Evolutionary conservation across 2,888 invertebrate species (phyloP).

Genomic region (Perizoma flavofasciatum): DNA sequence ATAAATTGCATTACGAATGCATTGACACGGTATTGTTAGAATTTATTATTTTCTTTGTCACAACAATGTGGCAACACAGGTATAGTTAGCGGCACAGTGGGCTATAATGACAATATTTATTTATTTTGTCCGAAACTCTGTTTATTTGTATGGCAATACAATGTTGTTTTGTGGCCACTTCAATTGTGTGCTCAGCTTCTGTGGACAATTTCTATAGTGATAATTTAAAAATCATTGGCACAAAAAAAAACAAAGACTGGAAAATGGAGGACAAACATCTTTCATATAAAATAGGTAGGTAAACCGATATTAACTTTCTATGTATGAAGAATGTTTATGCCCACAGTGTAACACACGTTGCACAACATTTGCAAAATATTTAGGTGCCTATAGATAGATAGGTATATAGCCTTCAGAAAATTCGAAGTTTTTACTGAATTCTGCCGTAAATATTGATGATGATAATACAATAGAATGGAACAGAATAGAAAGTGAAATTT

Average conservation of each 20-base stretch:
- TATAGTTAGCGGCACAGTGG: constrained; percentile 57
- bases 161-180: constrained; percentile 56
- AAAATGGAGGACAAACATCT: background rate
- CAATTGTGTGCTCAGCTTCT: constrained; percentile 47
- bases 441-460: too few species aligned
- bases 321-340: too few species aligned
- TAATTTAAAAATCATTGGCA: constrained; percentile 29
- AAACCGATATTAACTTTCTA: too few species aligned
- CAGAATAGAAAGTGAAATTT: too few species aligned
- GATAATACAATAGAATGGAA: too few species aligned
- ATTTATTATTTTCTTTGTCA: constrained; percentile 77
- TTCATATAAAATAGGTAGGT: too few species aligned
- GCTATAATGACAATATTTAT: constrained; percentile 65
- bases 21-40: constrained; percentile 68
- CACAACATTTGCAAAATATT: too few species aligned
- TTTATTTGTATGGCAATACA: constrained; percentile 56
- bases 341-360: too few species aligned
- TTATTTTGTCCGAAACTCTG: constrained; percentile 66
- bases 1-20: constrained; percentile 79
- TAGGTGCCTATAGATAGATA: too few species aligned
- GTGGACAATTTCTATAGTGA: constrained; percentile 40
- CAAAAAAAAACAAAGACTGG: constrained; percentile 10
- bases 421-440: too few species aligned
- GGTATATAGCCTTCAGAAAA: too few species aligned
- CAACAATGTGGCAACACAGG: constrained; percentile 55